Base-by-base conservation (phyloP, 2,888 invertebrate genomes). In the Cylloceria caligata region DNA sequence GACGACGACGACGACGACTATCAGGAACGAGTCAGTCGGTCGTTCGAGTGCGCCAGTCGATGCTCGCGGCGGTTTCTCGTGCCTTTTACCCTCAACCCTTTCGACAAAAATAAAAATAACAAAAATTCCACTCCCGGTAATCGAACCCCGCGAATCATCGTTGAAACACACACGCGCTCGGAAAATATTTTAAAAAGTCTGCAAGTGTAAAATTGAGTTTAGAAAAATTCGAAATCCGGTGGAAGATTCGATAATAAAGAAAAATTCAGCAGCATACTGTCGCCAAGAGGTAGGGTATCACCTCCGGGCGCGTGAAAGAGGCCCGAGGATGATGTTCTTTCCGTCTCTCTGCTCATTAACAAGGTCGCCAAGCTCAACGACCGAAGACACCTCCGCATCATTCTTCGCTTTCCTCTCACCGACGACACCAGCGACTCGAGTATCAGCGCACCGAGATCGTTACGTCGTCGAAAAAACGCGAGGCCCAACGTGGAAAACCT, bases 11-110 rank as follows among this genome's bases (percentile, higher is more conserved):
- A 80, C 69, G 73, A 78, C 64, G 64, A 13, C 64, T 21, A 80
- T 78, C 74, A 79, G 84, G 74, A 81, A 72, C 45, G 62, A 73
- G 83, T 80, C 81, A 80, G 84, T 85, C 83, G 85, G 73, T 82
- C 74, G 81, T 74, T 74, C 78, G 69, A 78, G 81, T 71, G 42
- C 65, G 75, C 74, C 74, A 78, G 69, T 78, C 74, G 68, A 73
- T 68, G 73, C 36, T 45, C 67, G 67, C 77, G 67, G 68, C 39
- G 64, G 69, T 74, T 45, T 49, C 80, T 80, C 80, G 74, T 55
- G 69, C 42, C 55, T 71, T 55, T 16, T 19, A 52, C 24, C 42
- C 39, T 16, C 30, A 5, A 3, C 7, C 69, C 36, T n/a, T 27
- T 11, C 9, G 3, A 65, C 11, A 55, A 24, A 49, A n/a, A 39